A percentile compares a stretch with the other conserved stretches of the same genome.
These are phyloP conservation scores for Watsonalla binaria DNA, from an alignment of 2,888 invertebrate species.

Conservation along the genomic window DNA sequence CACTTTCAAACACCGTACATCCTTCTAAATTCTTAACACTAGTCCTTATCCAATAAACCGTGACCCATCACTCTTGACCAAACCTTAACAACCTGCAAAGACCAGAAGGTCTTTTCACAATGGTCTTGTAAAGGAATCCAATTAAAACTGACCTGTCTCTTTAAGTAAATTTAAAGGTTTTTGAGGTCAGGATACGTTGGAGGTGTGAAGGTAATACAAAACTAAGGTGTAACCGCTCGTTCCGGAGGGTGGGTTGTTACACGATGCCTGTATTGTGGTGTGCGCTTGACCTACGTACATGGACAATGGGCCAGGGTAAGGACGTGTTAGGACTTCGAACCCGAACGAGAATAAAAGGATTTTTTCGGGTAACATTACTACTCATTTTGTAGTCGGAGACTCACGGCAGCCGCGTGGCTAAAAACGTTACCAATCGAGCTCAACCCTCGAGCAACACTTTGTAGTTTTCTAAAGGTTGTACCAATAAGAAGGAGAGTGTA, in stretches of 20 bases:
- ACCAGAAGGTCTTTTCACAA: neutral
- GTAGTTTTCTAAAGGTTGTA: too few relatives aligned
- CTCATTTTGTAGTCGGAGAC: too few relatives aligned
- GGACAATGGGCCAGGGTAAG: conserved; percentile 7
- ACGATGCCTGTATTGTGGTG: conserved; percentile 51
- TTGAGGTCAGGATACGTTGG: conserved; percentile 30
- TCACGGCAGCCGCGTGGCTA: too few relatives aligned
- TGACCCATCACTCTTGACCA: conserved; percentile 13
- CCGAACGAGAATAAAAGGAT: too few relatives aligned
- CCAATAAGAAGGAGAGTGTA: too few relatives aligned
- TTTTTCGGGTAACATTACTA: too few relatives aligned
- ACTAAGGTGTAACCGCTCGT: conserved; percentile 56
- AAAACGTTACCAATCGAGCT: too few relatives aligned
- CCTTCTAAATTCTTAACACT: conserved; percentile 12
- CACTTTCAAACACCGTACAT: conserved; percentile 15
- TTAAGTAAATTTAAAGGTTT: conserved; percentile 1
- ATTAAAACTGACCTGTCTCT: neutral
- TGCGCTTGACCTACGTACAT: conserved; percentile 50
- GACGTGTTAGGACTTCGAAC: neutral
- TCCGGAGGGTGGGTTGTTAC: conserved; percentile 64
- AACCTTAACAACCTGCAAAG: neutral
- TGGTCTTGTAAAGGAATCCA: neutral
- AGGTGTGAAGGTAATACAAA: conserved; percentile 41
- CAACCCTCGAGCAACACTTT: too few relatives aligned
- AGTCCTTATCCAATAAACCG: neutral